Base-by-base conservation (phyloP, 2,888 invertebrate species). In the Lithophane leautieri region DNA sequence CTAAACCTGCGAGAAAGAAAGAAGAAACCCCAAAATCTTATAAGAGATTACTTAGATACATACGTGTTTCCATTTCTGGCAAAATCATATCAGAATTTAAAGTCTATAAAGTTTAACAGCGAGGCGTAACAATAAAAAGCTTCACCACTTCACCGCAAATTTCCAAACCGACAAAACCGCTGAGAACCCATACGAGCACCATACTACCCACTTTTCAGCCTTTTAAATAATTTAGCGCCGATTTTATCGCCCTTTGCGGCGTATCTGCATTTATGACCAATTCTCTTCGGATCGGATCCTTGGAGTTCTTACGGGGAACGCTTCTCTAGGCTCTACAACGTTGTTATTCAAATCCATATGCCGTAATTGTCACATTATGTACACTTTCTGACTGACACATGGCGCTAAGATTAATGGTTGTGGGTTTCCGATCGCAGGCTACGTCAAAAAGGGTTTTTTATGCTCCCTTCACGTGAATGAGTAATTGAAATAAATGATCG, bases 211-310 rank as follows among this genome's bases (percentile, higher is more conserved):
- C 77, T 81, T 82, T 79, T 82, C 81, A 79, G 75, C 86, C 88
- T 88, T 90, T 91, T 91, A 91, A 91, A 92, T 91, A 89, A 91
- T 91, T 91, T 88, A 90, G 71, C 81, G 83, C 79, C 73, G 83
- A 85, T 89, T 88, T 89, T 87, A 88, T 86, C 81, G 86, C 77
- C 83, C 85, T 77, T 85, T 83, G 86, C 74, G 81, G 78, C 69
- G 76, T 71, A 86, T 87, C 88, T 82, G 85, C 87, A 86, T 87
- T 87, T 85, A 87, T 86, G 81, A 76, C 72, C 82, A 74, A 79
- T 78, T 84, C 76, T 76, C 75, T 52, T 44, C 44, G 73, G 70
- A 84, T 81, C 63, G 58, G 65, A 60, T 74, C 67, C 80, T 67
- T 65, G 40, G 63, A 79, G 72, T 73, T 71, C 68, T 76, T 73